Evolutionary conservation across 2,888 invertebrate genomes (phyloP).

Genomic region (Brachylomia viminalis): DNA sequence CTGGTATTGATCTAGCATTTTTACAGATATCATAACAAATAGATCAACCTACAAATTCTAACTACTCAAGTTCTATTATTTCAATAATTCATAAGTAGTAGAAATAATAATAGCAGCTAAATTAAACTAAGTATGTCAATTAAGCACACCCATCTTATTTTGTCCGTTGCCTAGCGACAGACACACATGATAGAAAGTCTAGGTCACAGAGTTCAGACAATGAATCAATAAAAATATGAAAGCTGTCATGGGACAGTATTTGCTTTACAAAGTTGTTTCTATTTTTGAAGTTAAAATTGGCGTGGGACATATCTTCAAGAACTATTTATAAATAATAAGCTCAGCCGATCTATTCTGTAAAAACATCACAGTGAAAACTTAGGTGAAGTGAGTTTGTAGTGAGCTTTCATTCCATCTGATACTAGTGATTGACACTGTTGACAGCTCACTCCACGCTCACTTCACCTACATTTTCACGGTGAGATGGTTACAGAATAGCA

Average conservation of each 20-base stretch:
- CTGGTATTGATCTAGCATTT: neutral
- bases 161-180: slow-evolving; percentile 15
- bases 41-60: neutral
- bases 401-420: too few species aligned
- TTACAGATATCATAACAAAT: neutral
- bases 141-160: slow-evolving; percentile 25
- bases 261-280: too few species aligned
- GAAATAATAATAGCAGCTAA: neutral
- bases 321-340: neutral
- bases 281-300: neutral
- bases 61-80: neutral
- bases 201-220: slow-evolving; percentile 25
- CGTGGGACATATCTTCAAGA: neutral
- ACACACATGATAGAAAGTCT: slow-evolving; percentile 3
- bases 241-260: neutral
- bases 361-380: too few species aligned
- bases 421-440: too few species aligned
- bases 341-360: too few species aligned
- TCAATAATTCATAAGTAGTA: neutral
- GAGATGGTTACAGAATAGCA: too few species aligned
- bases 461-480: too few species aligned
- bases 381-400: too few species aligned
- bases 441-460: too few species aligned
- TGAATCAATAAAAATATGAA: slow-evolving; percentile 27
- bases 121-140: neutral